Conservation (phyloP, 2,113 vertebrate species). For the Leuciscus idus region DNA sequence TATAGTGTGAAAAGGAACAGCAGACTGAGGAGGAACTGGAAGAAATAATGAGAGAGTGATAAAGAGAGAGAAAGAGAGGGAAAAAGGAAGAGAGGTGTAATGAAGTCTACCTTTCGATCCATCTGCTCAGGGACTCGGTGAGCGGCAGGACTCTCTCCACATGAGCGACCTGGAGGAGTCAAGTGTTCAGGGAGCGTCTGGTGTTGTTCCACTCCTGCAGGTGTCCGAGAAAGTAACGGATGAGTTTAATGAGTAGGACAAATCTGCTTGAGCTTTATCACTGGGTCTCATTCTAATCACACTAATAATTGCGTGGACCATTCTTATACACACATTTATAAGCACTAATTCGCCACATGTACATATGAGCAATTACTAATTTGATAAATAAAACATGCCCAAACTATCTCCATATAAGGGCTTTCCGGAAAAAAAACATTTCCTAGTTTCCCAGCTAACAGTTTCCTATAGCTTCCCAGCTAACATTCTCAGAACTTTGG, state of each 20-base stretch:
- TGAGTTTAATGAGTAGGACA: neutral
- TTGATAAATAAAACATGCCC: neutral
- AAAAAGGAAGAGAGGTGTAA: neutral
- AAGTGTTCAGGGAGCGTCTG: conserved; percentile 1
- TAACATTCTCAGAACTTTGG: neutral
- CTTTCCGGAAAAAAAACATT: neutral
- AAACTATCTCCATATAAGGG: neutral
- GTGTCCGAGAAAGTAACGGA: neutral
- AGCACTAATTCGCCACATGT: neutral
- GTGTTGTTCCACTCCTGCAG: neutral
- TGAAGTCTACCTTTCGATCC: conserved; percentile 14
- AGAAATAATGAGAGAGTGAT: conserved; percentile 38
- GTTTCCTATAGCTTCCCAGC: neutral
- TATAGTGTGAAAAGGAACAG: conserved; percentile 31
- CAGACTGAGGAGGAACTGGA: neutral
- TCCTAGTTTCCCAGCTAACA: neutral
- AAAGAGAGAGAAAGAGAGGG: neutral
- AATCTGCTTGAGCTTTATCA: neutral
- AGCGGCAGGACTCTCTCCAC: neutral
- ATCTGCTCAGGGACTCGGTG: neutral
- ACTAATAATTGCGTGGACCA: no score
- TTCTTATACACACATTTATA: neutral
- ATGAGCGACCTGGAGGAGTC: neutral
- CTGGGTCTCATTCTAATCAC: neutral
- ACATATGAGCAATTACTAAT: neutral